Percentiles rank a stretch among this genome's conserved stretches.
Conservation (phyloP, 2,113 vertebrate genomes). For the Campylomormyrus numenius region DNA sequence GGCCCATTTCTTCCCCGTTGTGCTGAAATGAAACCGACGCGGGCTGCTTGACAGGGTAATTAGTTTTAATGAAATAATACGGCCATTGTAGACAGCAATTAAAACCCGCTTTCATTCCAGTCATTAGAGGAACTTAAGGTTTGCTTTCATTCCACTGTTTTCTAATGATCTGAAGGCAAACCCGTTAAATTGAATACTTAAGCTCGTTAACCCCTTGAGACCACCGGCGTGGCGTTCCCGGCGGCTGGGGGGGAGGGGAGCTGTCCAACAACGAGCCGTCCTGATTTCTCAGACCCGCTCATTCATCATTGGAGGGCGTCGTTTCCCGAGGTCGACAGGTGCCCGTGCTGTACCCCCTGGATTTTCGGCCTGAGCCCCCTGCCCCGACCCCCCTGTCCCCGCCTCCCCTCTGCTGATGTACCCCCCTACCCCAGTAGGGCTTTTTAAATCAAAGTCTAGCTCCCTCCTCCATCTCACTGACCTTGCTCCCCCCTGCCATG, state of each 20-base stretch:
- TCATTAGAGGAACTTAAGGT: conserved; percentile 52
- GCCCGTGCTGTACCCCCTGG: neutral
- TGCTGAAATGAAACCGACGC: conserved; percentile 45
- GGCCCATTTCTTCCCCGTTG: conserved; percentile 46
- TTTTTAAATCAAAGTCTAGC: neutral
- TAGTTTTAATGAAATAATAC: conserved; percentile 59
- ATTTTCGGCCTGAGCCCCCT: neutral
- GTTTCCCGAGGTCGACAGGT: neutral
- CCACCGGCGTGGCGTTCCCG: conserved; percentile 1
- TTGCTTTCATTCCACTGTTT: conserved; percentile 42
- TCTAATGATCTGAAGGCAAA: conserved; percentile 46
- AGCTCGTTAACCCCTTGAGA: conserved; percentile 34
- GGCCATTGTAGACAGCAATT: conserved; percentile 56
- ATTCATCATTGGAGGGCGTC: neutral
- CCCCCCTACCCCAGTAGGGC: neutral
- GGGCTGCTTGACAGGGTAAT: conserved; percentile 51
- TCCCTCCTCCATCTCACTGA: neutral
- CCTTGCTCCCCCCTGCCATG: conserved; percentile 34
- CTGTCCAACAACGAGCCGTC: neutral
- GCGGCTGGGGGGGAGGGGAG: neutral
- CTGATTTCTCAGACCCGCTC: neutral
- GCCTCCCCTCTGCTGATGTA: neutral
- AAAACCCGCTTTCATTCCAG: conserved; percentile 51
- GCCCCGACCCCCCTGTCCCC: neutral
- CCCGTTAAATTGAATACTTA: conserved; percentile 39